Evolutionary conservation across 2,888 invertebrate genomes (phyloP).

Genomic region (Endomychus coccineus): DNA sequence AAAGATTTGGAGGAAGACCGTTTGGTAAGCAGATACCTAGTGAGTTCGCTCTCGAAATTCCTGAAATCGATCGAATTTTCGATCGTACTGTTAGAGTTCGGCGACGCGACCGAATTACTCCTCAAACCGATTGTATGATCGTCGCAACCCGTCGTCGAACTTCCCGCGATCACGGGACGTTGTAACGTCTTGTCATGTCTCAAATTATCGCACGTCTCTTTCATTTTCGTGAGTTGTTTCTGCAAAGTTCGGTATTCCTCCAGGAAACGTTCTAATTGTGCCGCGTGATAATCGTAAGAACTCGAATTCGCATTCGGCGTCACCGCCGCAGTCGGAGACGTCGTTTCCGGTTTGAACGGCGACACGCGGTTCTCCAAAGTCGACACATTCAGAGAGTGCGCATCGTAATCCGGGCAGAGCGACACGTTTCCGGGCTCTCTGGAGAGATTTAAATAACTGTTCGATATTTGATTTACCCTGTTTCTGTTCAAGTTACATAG

Average conservation of each 20-base stretch:
- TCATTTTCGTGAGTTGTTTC: slow-evolving; percentile 73
- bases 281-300: slow-evolving; percentile 69
- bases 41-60: slow-evolving; percentile 50
- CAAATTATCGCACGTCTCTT: slow-evolving; percentile 66
- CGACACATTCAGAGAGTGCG: slow-evolving; percentile 55
- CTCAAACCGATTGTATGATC: slow-evolving; percentile 32
- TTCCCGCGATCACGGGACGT: slow-evolving; percentile 35
- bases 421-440: slow-evolving; percentile 56
- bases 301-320: slow-evolving; percentile 41
- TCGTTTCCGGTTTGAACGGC: slow-evolving; percentile 22
- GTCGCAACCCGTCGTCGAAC: slow-evolving; percentile 21
- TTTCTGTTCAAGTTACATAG: slow-evolving; percentile 31
- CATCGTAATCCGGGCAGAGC: slow-evolving; percentile 46
- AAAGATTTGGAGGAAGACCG: slow-evolving; percentile 27
- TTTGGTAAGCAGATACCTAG: slow-evolving; percentile 37
- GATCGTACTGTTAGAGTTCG: slow-evolving; percentile 44
- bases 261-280: slow-evolving; percentile 69
- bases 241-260: slow-evolving; percentile 72
- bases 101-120: slow-evolving; percentile 44
- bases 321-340: slow-evolving; percentile 24
- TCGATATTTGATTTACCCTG: slow-evolving; percentile 51
- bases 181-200: slow-evolving; percentile 36
- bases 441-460: slow-evolving; percentile 63
- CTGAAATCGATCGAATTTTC: slow-evolving; percentile 45
- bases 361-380: slow-evolving; percentile 45